phyloP scores from a whole-genome alignment of 2,113 vertebrate species.

The Polyodon spathula region DNA sequence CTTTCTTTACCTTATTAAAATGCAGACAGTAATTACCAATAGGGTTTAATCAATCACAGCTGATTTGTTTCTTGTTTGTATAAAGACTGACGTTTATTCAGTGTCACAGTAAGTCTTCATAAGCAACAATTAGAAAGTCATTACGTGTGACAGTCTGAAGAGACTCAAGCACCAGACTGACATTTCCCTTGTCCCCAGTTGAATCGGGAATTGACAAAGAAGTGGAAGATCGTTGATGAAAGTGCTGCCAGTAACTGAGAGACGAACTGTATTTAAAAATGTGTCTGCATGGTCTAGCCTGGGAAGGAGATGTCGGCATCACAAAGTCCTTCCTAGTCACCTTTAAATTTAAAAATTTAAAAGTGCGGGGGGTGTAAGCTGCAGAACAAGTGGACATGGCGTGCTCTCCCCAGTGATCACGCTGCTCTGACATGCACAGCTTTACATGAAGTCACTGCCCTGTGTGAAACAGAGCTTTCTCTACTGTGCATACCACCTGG shows the following conservation, averaged over 20 bases:
- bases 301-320: too few species aligned
- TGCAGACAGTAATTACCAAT: conserved; percentile 40
- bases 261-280: too few species aligned
- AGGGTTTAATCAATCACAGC: conserved; percentile 20
- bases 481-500: too few species aligned
- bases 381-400: too few species aligned
- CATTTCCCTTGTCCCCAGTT: conserved; percentile 51
- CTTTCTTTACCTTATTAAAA: conserved; percentile 46
- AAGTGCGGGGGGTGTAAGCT: too few species aligned
- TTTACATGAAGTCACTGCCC: too few species aligned
- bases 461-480: too few species aligned
- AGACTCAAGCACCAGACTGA: conserved; percentile 47
- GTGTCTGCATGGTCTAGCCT: too few species aligned
- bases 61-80: background rate
- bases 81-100: conserved; percentile 37
- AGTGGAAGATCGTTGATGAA: background rate
- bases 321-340: too few species aligned
- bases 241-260: conserved; percentile 5
- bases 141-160: conserved; percentile 58
- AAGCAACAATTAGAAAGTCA: conserved; percentile 74
- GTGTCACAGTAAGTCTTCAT: conserved; percentile 63
- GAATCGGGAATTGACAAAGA: background rate
- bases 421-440: too few species aligned
- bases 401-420: too few species aligned
- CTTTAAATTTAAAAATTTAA: too few species aligned